These are phyloP conservation scores for Microplitis mediator DNA, from an alignment of 1,140 invertebrate genomes.

Conservation along the genomic window DNA sequence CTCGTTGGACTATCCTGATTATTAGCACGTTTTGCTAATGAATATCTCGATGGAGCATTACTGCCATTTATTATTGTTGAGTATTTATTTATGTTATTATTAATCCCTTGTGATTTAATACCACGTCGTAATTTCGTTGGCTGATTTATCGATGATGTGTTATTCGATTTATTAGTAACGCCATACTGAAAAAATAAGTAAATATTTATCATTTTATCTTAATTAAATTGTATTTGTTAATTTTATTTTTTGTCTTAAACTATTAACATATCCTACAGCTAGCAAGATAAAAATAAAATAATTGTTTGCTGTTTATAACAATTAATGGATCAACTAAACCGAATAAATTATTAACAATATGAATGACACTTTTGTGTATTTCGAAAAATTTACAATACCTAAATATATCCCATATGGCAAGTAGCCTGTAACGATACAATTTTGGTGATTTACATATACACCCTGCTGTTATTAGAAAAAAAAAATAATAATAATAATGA, in stretches of 20 bases:
- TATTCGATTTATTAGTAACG: slow-evolving; percentile 26
- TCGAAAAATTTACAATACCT: slow-evolving; percentile 51
- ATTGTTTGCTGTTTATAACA: too few species aligned
- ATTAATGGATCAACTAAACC: too few species aligned
- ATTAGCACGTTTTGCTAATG: slow-evolving; percentile 29
- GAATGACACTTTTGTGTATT: background rate
- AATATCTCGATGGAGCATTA: slow-evolving; percentile 13
- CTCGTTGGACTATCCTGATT: slow-evolving; percentile 30
- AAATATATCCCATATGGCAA: slow-evolving; percentile 58
- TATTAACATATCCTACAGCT: too few species aligned
- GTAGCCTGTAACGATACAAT: slow-evolving; percentile 58
- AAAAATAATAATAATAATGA: background rate
- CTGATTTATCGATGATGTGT: slow-evolving; percentile 12
- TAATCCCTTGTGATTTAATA: slow-evolving; percentile 9
- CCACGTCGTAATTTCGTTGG: slow-evolving; percentile 34
- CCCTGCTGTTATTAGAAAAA: slow-evolving; percentile 1
- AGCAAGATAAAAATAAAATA: too few species aligned
- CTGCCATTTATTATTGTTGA: slow-evolving; percentile 18
- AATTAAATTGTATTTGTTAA: background rate
- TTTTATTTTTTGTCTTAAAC: too few species aligned
- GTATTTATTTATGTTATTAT: slow-evolving; percentile 13
- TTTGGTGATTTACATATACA: slow-evolving; percentile 23
- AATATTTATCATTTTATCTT: slow-evolving; percentile 18
- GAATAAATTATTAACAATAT: too few species aligned
- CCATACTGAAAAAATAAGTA: slow-evolving; percentile 38